Evolutionary conservation across 2,113 vertebrate genomes (phyloP), one percentile per base, ranked within the genome.

Genomic region (Pteronura brasiliensis): DNA sequence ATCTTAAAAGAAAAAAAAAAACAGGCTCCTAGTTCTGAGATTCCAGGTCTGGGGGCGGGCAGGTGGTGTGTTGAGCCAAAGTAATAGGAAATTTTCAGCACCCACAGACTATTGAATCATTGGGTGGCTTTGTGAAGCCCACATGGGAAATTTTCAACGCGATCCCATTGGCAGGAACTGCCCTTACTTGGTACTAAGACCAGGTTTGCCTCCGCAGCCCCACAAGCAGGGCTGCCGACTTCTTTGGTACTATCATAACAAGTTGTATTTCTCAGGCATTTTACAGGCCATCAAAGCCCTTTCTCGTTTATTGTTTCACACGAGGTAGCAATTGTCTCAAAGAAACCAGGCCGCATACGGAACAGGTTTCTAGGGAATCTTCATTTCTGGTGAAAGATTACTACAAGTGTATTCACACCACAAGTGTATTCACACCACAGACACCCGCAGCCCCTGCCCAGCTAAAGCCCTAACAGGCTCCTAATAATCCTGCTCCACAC

Each of bases 371-470:
- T 1, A 95, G 74, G 82, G 31, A 71, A 92, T 97, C 83, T 88
- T 96, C 89, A n/a, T 97, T 96, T 93, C 89, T 92, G 47, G 52
- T 52, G 74, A 90, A 90, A 93, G 92, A 96, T 93, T 82, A 83
- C 82, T 95, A 23, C n/a, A 92, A 93, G 74, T 47, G 29, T 93
- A 65, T 97, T 97, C 87, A 95, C 74, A 65, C 79, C 96, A 88
- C 57, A 90, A 93, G 74, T 47, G 29, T 93, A 65, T 97, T 97
- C 87, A 95, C 74, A 65, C 79, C 96, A 88, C 57, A 90, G 95
- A 42, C 0, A 3, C 69, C 27, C 92, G 74, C 72, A 90, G 34
- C 47, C 61, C 67, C n/a, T 74, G 34, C 36, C 0, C 0, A 90
- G 69, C 1, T 8, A 85, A 93, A 92, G 94, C 42, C 90, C 81